Conservation (phyloP, 2,888 invertebrate species). For the Microdon myrmicae region DNA sequence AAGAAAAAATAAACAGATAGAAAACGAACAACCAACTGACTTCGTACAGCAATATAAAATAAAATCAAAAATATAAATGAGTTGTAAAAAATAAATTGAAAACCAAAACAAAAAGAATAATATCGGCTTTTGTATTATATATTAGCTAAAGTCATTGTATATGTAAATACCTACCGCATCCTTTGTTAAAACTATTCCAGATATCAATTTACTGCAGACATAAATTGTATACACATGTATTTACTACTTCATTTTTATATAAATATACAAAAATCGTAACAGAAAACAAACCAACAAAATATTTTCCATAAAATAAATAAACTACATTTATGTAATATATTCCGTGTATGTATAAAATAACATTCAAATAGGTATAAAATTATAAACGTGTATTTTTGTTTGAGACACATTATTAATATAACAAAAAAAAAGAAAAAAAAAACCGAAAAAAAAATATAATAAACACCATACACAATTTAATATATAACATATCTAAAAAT, state of each 20-base stretch:
- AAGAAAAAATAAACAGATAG: conserved; percentile 34
- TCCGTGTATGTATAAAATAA: conserved; percentile 40
- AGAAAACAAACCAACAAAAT: conserved; percentile 4
- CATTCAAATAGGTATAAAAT: conserved; percentile 37
- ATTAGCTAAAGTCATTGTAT: no score
- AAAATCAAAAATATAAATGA: no score
- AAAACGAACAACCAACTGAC: conserved; percentile 31
- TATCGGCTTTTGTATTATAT: no score
- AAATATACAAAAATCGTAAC: conserved; percentile 31
- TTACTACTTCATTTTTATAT: conserved; percentile 46
- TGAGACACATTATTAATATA: conserved; percentile 45
- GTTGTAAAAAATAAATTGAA: no score
- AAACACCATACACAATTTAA: conserved; percentile 34
- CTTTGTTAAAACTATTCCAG: no score
- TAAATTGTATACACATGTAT: no score
- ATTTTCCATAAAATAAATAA: conserved; percentile 9
- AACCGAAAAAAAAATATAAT: conserved; percentile 13
- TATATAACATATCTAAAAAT: conserved; percentile 47
- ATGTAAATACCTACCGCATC: no score
- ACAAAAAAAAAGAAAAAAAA: conserved; percentile 25
- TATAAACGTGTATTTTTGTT: conserved; percentile 45
- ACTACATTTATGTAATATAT: conserved; percentile 49
- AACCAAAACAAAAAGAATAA: no score
- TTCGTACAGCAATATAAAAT: no score
- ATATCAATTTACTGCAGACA: no score